Percentiles rank a stretch among this genome's conserved stretches.
Conservation (phyloP, 2,113 vertebrate species). For the Phaethornis superciliosus region DNA sequence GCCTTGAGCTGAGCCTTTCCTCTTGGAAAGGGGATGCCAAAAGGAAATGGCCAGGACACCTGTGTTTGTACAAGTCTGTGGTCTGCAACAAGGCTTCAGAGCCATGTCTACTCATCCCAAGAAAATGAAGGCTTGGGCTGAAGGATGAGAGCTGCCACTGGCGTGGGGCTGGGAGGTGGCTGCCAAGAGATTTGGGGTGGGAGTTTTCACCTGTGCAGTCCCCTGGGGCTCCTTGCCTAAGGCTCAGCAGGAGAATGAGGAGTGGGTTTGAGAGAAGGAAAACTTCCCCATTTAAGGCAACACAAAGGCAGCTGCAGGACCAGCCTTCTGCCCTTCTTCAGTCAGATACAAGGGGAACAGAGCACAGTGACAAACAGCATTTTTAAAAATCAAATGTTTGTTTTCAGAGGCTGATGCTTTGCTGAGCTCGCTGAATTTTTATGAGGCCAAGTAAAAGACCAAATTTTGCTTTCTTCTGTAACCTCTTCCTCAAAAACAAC, state of each 20-base stretch:
- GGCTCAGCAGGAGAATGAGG: not conserved
- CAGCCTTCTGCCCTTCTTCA: not conserved
- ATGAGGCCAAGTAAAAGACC: not conserved
- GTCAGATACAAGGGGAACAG: not conserved
- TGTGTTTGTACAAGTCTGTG: not conserved
- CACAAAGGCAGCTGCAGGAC: not conserved
- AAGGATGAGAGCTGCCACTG: not conserved
- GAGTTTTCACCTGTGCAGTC: not conserved
- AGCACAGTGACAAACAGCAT: not conserved
- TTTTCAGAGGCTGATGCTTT: slow-evolving; percentile 3
- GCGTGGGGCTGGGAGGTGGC: not conserved
- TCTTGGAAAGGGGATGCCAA: not conserved
- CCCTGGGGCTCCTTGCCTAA: not conserved
- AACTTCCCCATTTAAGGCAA: not conserved
- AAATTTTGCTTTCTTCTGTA: not conserved
- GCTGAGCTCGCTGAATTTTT: not conserved
- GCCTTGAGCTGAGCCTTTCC: not conserved
- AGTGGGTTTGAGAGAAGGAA: not conserved
- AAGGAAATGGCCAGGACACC: not conserved
- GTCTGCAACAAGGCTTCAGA: no score
- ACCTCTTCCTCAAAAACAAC: slow-evolving; percentile 9
- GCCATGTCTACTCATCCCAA: not conserved
- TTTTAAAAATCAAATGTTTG: slow-evolving; percentile 10
- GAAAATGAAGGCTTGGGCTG: not conserved
- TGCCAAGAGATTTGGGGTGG: not conserved